Base-by-base conservation (phyloP, 2,888 invertebrate genomes). In the Leptarthrus brevirostris region DNA sequence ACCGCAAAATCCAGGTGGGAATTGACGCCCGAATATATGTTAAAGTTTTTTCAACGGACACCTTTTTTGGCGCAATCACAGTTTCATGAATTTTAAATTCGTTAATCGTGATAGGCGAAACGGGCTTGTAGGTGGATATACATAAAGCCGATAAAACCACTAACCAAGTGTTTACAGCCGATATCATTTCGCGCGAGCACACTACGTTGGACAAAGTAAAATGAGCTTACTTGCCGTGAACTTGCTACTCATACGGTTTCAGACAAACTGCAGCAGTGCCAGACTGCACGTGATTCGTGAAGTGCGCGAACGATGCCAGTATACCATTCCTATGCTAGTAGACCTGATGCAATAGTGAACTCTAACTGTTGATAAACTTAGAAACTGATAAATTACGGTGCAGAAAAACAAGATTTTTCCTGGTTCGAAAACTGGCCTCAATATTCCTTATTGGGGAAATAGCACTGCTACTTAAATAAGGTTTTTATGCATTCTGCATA, bases 1-100 rank as follows among this genome's bases (percentile, higher is more conserved):
- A 86, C 71, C 83, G 82, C 47, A 83, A 83, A 40, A 86, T 81
- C 16, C 83, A 81, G 77, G 80, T 81, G 2, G 85, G 85, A 71
- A 84, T 82, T 16, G 83, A 81, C 69, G 83, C 81, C 78, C 80
- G 82, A 77, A 82, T 80, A 77, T 82, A 83, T 80, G 82, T 81
- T 69, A 82, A 79, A 70, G 20, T 14, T 36, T 58, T 36, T 18
- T 20, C 36, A 1, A 16, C 18, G 8, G 36, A 30, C 14, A 16
- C 6, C 16, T 20, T 58, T 34, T 56, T 16, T 56, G 16, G 1
- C 24, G 34, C 34, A 16, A 36, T 10, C 36, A 20, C 34, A 36
- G 14, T 40, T 40, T 40, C 58, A 12, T 34, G n/a, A 40, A 20
- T 18, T 20, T 58, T 58, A 8, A 36, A 36, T 12, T 36, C 58